Conservation (phyloP, 2,113 vertebrate species). For the Antechinus flavipes region DNA sequence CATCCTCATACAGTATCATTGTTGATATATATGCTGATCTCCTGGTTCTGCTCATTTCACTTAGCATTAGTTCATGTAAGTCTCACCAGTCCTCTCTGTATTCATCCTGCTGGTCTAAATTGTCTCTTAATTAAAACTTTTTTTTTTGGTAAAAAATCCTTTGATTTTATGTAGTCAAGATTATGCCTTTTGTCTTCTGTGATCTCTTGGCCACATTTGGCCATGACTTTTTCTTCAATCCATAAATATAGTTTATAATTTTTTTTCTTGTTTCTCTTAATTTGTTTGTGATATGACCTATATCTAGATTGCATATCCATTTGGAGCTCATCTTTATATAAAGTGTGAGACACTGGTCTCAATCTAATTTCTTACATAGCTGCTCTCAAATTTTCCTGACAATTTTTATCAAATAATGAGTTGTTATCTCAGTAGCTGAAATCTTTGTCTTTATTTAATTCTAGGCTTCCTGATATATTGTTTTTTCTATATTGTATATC, state of each 20-base stretch:
- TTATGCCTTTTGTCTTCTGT: background rate
- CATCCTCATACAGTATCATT: too few relatives aligned
- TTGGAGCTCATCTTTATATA: background rate
- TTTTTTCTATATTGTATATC: background rate
- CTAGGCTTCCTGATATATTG: background rate
- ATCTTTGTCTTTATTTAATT: background rate
- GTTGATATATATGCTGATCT: too few relatives aligned
- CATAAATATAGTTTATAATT: background rate
- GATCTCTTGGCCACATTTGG: background rate
- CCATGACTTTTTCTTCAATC: background rate
- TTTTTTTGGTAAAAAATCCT: background rate
- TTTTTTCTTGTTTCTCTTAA: background rate
- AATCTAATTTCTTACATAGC: background rate
- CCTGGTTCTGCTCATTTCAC: too few relatives aligned
- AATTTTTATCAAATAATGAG: background rate
- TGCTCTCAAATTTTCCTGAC: background rate
- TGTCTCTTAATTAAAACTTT: background rate
- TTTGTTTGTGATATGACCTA: background rate
- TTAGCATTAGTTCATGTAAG: too few relatives aligned
- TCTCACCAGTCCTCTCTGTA: too few relatives aligned
- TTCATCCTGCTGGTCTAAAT: background rate
- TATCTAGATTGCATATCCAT: background rate
- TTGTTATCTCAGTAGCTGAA: background rate
- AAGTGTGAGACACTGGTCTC: background rate
- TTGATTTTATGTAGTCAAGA: background rate